Base-by-base conservation (phyloP, 2,113 vertebrate species). In the Cololabis saira region DNA sequence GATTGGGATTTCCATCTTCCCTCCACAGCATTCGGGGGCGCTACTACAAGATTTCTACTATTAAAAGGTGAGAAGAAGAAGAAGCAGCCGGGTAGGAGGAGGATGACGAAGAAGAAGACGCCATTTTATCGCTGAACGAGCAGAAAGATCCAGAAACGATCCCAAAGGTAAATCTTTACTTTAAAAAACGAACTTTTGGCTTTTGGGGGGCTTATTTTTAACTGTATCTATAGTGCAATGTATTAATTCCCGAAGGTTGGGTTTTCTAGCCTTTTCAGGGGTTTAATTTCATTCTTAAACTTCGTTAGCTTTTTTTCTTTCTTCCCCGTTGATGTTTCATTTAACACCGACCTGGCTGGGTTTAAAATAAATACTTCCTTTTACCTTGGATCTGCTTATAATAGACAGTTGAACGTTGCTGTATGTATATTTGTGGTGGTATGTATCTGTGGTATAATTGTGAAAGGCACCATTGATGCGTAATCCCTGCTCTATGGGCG, bases 61-160 rank as follows among this genome's bases (percentile, higher is more conserved):
- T 5, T 10, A n/a, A 52, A 61, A 3, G 8, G 12, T n/a, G 15
- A 17, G 30, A 52, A 7, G 56, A 19, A 3, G 43, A 58, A 16
- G 55, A 15, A 17, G 37, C 1, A 47, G 17, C n/a, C 10, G 2
- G 7, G 45, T 3, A 12, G 45, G 17, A 17, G 27, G 52, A 15
- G 17, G 75, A 63, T 24, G 56, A 68, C 12, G 61, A 71, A 24
- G 65, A 66, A 15, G 61, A 74, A 83, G 71, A 80, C 88, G 87
- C 89, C 90, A 90, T 90, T 91, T 91, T 90, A 71, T 86, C 80
- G 78, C 84, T 66, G 44, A 71, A n/a, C 77, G 74, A 90, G 56
- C 72, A 66, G 85, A 76, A 80, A 74, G 52, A 59, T 30, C 49
- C 68, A 78, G 83, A 77, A 82, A 63, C 67, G 19, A 17, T 40